These are phyloP conservation scores for Hetaerina titia DNA, from an alignment of 2,888 invertebrate species.

Conservation along the genomic window DNA sequence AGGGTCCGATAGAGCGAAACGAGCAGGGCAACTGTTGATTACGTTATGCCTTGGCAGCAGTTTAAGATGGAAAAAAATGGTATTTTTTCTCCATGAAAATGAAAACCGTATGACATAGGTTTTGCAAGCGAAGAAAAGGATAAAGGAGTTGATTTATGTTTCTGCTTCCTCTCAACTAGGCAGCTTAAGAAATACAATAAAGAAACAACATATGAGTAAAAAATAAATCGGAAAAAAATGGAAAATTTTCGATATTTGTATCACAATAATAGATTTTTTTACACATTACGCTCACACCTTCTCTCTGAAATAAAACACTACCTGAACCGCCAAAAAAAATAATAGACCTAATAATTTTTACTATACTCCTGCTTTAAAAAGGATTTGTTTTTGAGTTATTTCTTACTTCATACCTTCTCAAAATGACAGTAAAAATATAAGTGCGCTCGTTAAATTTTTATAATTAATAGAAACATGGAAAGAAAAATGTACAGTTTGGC, in stretches of 20 bases:
- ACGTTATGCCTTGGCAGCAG: neutral
- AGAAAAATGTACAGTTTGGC: too few relatives aligned
- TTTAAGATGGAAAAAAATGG: neutral
- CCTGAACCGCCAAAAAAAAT: too few relatives aligned
- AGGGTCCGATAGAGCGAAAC: conserved; percentile 23
- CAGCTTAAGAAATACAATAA: neutral
- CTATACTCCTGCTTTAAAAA: too few relatives aligned
- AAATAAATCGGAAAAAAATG: neutral
- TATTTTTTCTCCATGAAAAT: neutral
- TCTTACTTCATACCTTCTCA: too few relatives aligned
- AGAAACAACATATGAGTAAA: neutral
- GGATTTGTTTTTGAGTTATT: too few relatives aligned
- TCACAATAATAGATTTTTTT: too few relatives aligned
- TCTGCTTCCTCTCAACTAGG: neutral
- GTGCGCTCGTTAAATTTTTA: too few relatives aligned
- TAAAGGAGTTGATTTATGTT: neutral
- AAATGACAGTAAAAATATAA: too few relatives aligned
- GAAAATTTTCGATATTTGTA: neutral
- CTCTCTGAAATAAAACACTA: too few relatives aligned
- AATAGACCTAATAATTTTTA: too few relatives aligned
- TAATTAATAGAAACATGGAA: too few relatives aligned
- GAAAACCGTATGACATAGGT: neutral
- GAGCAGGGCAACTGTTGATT: conserved; percentile 1
- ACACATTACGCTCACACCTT: too few relatives aligned
- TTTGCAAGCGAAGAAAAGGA: neutral